Evolutionary conservation across 2,888 invertebrate genomes (phyloP).

Genomic region (Athetis lepigone): DNA sequence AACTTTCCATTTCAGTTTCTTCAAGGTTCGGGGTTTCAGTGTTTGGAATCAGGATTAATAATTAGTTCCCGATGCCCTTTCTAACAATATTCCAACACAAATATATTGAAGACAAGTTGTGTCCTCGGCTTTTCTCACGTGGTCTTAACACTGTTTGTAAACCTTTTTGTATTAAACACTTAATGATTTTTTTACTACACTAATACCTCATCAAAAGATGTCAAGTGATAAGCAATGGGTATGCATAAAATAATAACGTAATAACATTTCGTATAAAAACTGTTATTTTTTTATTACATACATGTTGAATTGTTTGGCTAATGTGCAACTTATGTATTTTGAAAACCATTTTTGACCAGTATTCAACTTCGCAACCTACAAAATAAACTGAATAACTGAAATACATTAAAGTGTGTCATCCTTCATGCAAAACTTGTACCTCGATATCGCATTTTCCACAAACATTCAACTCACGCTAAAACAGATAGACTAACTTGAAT

Average conservation of each 20-base stretch:
- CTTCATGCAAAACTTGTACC: slow-evolving; percentile 21
- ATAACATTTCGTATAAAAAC: too few relatives aligned
- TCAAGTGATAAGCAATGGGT: too few relatives aligned
- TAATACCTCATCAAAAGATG: too few relatives aligned
- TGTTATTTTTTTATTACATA: too few relatives aligned
- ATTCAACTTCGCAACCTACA: not conserved
- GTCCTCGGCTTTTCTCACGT: too few relatives aligned
- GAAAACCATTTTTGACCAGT: too few relatives aligned
- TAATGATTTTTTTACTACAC: too few relatives aligned
- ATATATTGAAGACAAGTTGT: not conserved
- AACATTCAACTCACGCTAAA: slow-evolving; percentile 8
- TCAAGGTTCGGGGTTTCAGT: not conserved
- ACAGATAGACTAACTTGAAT: not conserved
- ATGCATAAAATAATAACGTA: too few relatives aligned
- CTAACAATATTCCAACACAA: not conserved
- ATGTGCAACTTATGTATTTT: too few relatives aligned
- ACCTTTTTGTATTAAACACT: too few relatives aligned
- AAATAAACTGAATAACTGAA: slow-evolving; percentile 9
- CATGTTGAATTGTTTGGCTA: too few relatives aligned
- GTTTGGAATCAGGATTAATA: not conserved
- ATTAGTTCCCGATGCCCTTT: not conserved
- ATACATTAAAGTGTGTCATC: slow-evolving; percentile 16
- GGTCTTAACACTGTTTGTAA: too few relatives aligned
- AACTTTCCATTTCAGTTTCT: slow-evolving; percentile 8
- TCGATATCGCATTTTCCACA: slow-evolving; percentile 8